phyloP scores from a whole-genome alignment of 1,140 invertebrate genomes.

The Drosophila teissieri region DNA sequence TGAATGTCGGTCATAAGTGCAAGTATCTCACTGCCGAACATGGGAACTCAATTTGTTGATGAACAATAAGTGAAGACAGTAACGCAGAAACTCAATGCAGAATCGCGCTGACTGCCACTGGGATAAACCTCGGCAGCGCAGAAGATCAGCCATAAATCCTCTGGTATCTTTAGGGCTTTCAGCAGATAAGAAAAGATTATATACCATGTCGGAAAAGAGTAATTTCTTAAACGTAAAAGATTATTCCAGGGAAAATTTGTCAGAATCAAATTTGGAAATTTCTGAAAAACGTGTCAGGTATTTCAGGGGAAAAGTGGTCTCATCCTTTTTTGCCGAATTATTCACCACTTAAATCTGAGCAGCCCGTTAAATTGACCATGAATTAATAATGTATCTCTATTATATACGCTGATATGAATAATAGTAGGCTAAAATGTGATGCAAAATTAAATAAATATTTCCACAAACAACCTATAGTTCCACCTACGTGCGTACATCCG shows the following conservation, averaged over 20 bases:
- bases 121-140: conserved; percentile 8
- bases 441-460: background rate
- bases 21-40: conserved; percentile 49
- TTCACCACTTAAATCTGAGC: background rate
- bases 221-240: conserved; percentile 9
- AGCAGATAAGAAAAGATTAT: conserved; percentile 16
- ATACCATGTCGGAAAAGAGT: conserved; percentile 6
- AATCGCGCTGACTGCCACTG: background rate
- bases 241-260: conserved; percentile 4
- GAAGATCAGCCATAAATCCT: conserved; percentile 13
- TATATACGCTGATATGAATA: background rate
- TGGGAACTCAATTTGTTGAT: conserved; percentile 72
- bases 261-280: background rate
- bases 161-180: conserved; percentile 4
- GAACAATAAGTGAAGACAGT: conserved; percentile 37
- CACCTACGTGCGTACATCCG: conserved; percentile 1
- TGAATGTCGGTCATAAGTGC: conserved; percentile 37
- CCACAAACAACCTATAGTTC: conserved; percentile 5
- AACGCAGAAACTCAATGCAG: background rate
- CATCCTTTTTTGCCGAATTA: conserved; percentile 3
- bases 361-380: background rate
- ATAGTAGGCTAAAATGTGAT: background rate
- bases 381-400: background rate
- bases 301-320: conserved; percentile 1
- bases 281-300: conserved; percentile 11